These are phyloP conservation scores for Natrix natrix DNA, from an alignment of 2,797 vertebrate species.

Conservation along the genomic window DNA sequence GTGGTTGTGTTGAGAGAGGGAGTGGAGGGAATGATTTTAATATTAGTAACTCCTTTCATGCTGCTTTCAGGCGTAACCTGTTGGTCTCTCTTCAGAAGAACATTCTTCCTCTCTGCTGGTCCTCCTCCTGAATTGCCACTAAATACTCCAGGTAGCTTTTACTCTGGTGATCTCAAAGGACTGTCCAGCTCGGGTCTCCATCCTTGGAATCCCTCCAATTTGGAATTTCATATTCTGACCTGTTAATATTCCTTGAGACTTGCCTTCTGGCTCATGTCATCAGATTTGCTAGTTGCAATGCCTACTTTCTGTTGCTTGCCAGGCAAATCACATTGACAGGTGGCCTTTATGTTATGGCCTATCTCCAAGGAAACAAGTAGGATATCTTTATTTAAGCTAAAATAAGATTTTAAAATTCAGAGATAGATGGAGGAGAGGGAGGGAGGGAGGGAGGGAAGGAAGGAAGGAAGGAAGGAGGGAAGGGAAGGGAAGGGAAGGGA, in stretches of 20 bases:
- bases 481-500: not conserved
- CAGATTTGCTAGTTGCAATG: not conserved
- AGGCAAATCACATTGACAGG: constrained; percentile 11
- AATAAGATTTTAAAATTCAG: not conserved
- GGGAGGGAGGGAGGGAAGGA: not conserved
- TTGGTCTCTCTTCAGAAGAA: constrained; percentile 12
- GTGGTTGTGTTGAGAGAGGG: not conserved
- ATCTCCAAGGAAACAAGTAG: constrained; percentile 21
- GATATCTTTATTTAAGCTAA: not conserved
- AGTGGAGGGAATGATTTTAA: not conserved
- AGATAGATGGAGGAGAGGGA: not conserved
- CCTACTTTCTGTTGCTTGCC: not conserved
- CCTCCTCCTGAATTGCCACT: not conserved
- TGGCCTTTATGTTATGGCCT: constrained; percentile 19
- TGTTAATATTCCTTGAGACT: not conserved
- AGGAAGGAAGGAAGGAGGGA: not conserved
- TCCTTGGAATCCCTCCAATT: not conserved
- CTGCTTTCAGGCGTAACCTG: not conserved
- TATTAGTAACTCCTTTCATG: not conserved
- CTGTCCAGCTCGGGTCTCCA: not conserved
- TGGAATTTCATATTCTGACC: not conserved
- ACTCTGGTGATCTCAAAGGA: not conserved
- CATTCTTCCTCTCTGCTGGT: not conserved
- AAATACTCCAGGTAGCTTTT: constrained; percentile 18
- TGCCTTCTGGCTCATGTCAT: not conserved